Conservation (phyloP, 2,113 vertebrate species). For the Myotis yumanensis region DNA sequence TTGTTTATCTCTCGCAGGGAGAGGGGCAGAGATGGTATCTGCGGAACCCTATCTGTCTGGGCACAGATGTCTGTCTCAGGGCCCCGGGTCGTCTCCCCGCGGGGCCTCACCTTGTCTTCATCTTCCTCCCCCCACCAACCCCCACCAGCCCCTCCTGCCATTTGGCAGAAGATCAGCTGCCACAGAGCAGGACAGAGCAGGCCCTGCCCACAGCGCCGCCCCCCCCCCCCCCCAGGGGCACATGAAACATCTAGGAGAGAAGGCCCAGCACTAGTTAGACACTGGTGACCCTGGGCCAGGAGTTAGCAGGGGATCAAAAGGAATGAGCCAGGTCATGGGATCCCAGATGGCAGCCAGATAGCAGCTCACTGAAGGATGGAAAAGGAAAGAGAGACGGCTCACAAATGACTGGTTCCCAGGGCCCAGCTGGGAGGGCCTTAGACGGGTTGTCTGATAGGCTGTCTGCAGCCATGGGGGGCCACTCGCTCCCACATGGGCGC, state of each 20-base stretch:
- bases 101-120: constrained; percentile 81
- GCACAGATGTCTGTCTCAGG: constrained; percentile 89
- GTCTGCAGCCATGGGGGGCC: accelerated
- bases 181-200: constrained; percentile 60
- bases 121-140: background rate
- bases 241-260: constrained; percentile 24
- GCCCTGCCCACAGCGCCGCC: background rate
- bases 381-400: background rate
- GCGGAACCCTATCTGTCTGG: constrained; percentile 87
- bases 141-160: background rate
- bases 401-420: background rate
- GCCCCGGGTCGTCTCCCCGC: constrained; percentile 84
- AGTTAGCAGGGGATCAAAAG: background rate
- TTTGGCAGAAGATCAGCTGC: constrained; percentile 70
- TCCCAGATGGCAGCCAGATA: background rate
- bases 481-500: accelerated
- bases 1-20: constrained; percentile 89
- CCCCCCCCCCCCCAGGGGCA: background rate
- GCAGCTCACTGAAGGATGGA: background rate
- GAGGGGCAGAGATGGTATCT: constrained; percentile 87
- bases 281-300: background rate
- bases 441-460: accelerated
- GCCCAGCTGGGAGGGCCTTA: accelerated
- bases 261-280: background rate
- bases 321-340: background rate